phyloP scores from a whole-genome alignment of 2,888 invertebrate genomes.

The Chrysolina oricalcia region DNA sequence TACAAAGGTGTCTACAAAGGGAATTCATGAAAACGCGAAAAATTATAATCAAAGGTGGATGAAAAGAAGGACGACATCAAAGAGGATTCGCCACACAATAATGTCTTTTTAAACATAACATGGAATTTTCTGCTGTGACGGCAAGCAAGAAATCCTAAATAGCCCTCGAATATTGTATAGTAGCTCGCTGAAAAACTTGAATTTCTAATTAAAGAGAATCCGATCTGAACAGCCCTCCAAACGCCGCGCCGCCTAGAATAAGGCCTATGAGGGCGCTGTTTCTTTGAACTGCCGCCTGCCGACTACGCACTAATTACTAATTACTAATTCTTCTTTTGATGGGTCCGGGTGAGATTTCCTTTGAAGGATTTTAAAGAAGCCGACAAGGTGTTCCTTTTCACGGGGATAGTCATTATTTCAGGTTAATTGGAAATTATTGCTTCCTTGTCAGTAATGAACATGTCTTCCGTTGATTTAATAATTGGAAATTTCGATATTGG shows the following conservation, averaged over 20 bases:
- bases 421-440: slow-evolving; percentile 37
- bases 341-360: slow-evolving; percentile 56
- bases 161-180: slow-evolving; percentile 50
- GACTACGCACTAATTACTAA: slow-evolving; percentile 64
- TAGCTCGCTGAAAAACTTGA: slow-evolving; percentile 51
- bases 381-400: slow-evolving; percentile 44
- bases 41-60: slow-evolving; percentile 28
- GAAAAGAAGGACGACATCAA: slow-evolving; percentile 40
- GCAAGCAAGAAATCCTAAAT: slow-evolving; percentile 34
- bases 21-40: slow-evolving; percentile 7
- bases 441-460: background rate
- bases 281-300: slow-evolving; percentile 60
- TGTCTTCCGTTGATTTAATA: background rate
- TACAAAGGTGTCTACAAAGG: slow-evolving; percentile 1
- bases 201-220: slow-evolving; percentile 56
- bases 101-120: slow-evolving; percentile 40
- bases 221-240: slow-evolving; percentile 48
- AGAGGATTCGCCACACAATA: slow-evolving; percentile 42
- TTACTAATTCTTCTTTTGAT: slow-evolving; percentile 58
- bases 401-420: slow-evolving; percentile 36
- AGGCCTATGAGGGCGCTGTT: slow-evolving; percentile 22
- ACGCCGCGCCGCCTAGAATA: slow-evolving; percentile 42
- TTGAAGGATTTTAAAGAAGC: slow-evolving; percentile 49
- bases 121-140: slow-evolving; percentile 38
- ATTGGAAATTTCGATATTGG: too few relatives aligned